phyloP scores from a whole-genome alignment of 2,888 invertebrate genomes.

The Drosophila kambysellisi region DNA sequence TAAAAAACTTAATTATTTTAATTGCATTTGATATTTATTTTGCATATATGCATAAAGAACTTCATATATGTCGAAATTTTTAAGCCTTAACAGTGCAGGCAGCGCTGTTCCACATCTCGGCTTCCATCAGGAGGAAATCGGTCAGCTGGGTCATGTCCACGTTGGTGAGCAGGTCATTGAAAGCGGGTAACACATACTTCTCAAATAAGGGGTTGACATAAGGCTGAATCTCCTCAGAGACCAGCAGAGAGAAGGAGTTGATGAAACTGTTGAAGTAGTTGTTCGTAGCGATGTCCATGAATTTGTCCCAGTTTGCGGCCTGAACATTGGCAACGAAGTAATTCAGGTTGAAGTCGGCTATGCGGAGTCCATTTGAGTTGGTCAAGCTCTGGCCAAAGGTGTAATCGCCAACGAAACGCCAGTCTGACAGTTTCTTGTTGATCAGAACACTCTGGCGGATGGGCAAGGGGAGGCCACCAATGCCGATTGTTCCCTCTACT shows the following conservation, averaged over 20 bases:
- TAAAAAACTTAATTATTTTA: neutral
- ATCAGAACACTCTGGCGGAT: slow-evolving; percentile 51
- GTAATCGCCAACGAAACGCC: slow-evolving; percentile 62
- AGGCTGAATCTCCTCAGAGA: slow-evolving; percentile 59
- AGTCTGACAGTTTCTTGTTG: slow-evolving; percentile 59
- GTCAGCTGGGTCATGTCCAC: slow-evolving; percentile 28
- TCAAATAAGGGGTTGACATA: slow-evolving; percentile 24
- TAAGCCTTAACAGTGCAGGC: slow-evolving; percentile 26
- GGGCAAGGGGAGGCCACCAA: slow-evolving; percentile 49
- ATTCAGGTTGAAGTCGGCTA: slow-evolving; percentile 58
- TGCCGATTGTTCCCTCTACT: slow-evolving; percentile 44
- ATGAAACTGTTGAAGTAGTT: slow-evolving; percentile 64
- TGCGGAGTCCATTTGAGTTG: slow-evolving; percentile 55
- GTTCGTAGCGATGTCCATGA: slow-evolving; percentile 70
- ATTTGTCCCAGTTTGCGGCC: slow-evolving; percentile 59
- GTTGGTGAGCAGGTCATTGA: slow-evolving; percentile 54
- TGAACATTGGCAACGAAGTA: slow-evolving; percentile 59
- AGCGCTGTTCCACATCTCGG: slow-evolving; percentile 39
- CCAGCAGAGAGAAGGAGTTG: slow-evolving; percentile 46
- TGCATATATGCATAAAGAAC: neutral
- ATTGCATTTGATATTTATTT: slow-evolving; percentile 14
- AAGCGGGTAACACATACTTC: slow-evolving; percentile 31
- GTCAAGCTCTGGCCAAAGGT: slow-evolving; percentile 39
- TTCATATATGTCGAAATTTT: neutral
- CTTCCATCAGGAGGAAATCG: slow-evolving; percentile 22